Percentiles rank a stretch among this genome's conserved stretches.
Evolutionary conservation across 2,888 invertebrate species (phyloP).

Genomic region (Stramonita haemastoma): DNA sequence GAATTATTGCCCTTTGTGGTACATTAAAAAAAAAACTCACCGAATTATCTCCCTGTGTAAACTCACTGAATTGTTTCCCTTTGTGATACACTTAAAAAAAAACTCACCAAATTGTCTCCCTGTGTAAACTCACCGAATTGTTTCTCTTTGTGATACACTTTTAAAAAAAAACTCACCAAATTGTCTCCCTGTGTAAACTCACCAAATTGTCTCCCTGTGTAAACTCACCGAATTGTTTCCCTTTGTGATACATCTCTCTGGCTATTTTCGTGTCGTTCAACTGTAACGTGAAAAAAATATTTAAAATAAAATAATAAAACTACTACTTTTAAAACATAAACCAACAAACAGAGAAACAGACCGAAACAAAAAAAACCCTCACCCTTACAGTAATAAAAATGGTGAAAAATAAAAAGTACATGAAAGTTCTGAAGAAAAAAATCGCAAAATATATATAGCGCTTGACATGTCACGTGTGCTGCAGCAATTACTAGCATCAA

Average conservation of each 20-base stretch:
- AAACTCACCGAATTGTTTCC: conserved; percentile 2
- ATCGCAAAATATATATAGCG: too few species aligned
- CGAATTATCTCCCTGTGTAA: too few species aligned
- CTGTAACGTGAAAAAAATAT: neutral
- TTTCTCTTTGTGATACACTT: neutral
- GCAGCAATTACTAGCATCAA: too few species aligned
- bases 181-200: too few species aligned
- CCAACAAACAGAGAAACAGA: neutral
- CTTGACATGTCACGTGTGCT: too few species aligned
- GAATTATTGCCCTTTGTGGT: neutral
- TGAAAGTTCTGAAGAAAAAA: too few species aligned
- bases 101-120: too few species aligned
- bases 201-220: neutral
- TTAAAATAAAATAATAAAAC: neutral
- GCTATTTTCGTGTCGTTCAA: neutral
- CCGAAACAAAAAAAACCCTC: neutral
- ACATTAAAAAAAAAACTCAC: neutral
- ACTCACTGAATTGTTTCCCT: neutral
- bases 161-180: too few species aligned
- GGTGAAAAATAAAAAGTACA: too few species aligned
- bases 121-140: neutral
- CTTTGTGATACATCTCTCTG: neutral
- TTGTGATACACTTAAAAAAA: neutral
- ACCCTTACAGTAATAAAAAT: too few species aligned
- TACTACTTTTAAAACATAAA: neutral